phyloP scores from a whole-genome alignment of 2,888 invertebrate species.

The Leucoptera coffeella region DNA sequence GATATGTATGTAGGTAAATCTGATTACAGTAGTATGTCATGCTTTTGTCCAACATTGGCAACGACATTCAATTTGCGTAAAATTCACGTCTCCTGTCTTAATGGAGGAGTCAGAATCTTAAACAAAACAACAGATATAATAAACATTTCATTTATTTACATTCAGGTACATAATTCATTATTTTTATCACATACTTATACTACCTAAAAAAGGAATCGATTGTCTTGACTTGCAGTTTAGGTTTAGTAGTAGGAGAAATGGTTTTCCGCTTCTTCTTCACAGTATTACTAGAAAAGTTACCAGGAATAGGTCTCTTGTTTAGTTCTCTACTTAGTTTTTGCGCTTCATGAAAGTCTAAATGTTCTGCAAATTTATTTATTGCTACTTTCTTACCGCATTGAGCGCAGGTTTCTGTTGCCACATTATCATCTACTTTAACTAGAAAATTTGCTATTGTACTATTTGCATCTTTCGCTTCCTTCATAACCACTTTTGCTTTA shows the following conservation, averaged over 20 bases:
- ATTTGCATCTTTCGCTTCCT: conserved; percentile 10
- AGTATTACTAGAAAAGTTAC: conserved; percentile 10
- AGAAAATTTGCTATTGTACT: conserved; percentile 33
- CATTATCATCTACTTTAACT: conserved; percentile 26
- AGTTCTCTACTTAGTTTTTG: conserved; percentile 64
- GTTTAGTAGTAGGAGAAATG: conserved; percentile 22
- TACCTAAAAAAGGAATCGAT: conserved; percentile 34
- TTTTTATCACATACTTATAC: conserved; percentile 1
- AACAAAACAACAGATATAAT: too few species aligned
- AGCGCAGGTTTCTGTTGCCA: conserved; percentile 49
- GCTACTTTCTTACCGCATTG: conserved; percentile 63
- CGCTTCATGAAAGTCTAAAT: conserved; percentile 82
- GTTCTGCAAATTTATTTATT: conserved; percentile 60
- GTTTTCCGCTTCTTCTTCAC: conserved; percentile 31
- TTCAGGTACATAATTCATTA: too few species aligned
- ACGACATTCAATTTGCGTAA: too few species aligned
- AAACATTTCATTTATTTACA: too few species aligned
- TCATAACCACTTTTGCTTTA: not conserved
- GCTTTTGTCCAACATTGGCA: too few species aligned
- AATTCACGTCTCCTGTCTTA: too few species aligned
- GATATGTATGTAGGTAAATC: too few species aligned
- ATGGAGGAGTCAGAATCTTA: too few species aligned
- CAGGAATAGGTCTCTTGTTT: conserved; percentile 28
- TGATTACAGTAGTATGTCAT: too few species aligned
- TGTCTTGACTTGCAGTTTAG: conserved; percentile 28